Evolutionary conservation across 2,113 vertebrate genomes (phyloP).

Genomic region (Neodontobutis hainanensis): DNA sequence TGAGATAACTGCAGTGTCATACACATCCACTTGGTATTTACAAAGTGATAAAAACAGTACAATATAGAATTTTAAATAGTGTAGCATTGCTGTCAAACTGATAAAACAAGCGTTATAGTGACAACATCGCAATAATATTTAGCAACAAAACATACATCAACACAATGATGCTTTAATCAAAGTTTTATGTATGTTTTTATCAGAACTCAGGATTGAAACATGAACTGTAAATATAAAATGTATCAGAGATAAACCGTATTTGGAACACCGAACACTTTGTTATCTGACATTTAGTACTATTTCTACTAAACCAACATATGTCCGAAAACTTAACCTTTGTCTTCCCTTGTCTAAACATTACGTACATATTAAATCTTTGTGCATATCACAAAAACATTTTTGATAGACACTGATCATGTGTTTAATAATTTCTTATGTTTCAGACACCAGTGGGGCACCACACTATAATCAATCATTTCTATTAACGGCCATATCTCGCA

Average conservation of each 20-base stretch:
- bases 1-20: neutral
- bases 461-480: constrained; percentile 74
- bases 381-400: constrained; percentile 30
- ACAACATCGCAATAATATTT: neutral
- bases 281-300: constrained; percentile 67
- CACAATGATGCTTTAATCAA: neutral
- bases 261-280: constrained; percentile 37
- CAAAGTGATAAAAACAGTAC: constrained; percentile 15
- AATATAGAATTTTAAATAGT: neutral
- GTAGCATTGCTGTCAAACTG: constrained; percentile 5
- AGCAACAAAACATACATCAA: neutral
- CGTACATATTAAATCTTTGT: constrained; percentile 52
- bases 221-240: constrained; percentile 26
- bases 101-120: constrained; percentile 4
- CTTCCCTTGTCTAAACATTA: constrained; percentile 46
- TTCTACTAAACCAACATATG: constrained; percentile 64
- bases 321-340: constrained; percentile 68
- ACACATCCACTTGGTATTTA: constrained; percentile 9
- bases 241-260: constrained; percentile 60
- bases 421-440: constrained; percentile 67
- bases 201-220: constrained; percentile 6
- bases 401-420: constrained; percentile 57
- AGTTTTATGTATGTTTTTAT: neutral
- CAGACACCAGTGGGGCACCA: constrained; percentile 45
- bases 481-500: constrained; percentile 72